Evolutionary conservation across 2,113 vertebrate species (phyloP), one percentile per base, ranked within the genome.

Genomic region (Dicerorhinus sumatrensis): DNA sequence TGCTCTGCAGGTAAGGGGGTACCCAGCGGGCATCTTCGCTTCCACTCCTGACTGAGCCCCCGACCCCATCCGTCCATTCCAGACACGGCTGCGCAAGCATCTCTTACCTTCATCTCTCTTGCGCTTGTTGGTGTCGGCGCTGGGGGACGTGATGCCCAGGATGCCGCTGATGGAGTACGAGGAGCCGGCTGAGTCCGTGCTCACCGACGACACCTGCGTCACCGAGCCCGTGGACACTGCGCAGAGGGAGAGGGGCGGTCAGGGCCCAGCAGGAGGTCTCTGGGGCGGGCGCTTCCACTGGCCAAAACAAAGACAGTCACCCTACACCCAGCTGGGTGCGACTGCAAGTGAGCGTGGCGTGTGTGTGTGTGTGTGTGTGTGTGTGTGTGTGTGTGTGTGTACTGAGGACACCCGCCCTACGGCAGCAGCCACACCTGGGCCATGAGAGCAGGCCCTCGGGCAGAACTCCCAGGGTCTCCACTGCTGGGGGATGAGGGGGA

Each of bases 151-250:
- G 81, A 99, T 99, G 96, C 99, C 99, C 99, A 99, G 98, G 98
- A 99, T 99, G 92, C 99, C 99, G 0, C 99, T 99, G 98, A 99
- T 99, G 97, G 99, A 99, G 98, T 99, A 99, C 42, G 99, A 99
- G 4, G 99, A 99, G 96, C 99, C 99, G 0, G 99, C 99, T 0
- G 99, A 99, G 97, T 99, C 99, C 0, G 99, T 99, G 99, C 99
- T 99, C 96, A 99, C 99, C 0, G 99, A 99, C 0, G 99, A 99
- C 98, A 99, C 99, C 98, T 99, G 99, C 62, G 99, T 99, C 97
- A 99, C 99, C 0, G 99, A 99, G 77, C 99, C 99, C 0, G 99
- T 99, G 90, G 99, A 99, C 70, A 99, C 99, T 99, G 99, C 39
- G 97, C 98, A 86, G 94, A 96, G 87, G 92, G 72, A 98, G 89